Evolutionary conservation across 2,797 vertebrate species (phyloP).

Genomic region (Silurus lanzhouensis): DNA sequence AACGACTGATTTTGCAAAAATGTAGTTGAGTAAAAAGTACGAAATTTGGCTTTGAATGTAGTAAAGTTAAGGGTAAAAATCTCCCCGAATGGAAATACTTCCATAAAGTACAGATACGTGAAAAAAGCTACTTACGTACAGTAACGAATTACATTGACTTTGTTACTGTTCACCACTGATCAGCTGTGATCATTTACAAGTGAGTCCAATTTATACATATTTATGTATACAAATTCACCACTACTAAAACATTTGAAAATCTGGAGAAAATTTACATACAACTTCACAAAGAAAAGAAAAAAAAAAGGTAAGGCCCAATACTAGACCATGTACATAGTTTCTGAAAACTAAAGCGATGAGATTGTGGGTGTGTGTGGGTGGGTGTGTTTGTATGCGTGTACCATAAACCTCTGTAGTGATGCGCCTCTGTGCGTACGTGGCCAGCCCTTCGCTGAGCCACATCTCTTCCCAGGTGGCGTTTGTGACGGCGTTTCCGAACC

Average conservation of each 20-base stretch:
- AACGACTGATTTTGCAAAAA: too few species aligned
- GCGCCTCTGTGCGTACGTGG: conserved; percentile 93
- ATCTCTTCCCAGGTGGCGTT: conserved; percentile 98
- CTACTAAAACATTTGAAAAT: not conserved
- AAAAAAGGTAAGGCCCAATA: not conserved
- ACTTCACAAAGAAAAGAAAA: not conserved
- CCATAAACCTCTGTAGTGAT: conserved; percentile 92
- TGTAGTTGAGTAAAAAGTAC: too few species aligned
- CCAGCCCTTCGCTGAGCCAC: conserved; percentile 96
- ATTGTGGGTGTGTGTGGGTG: not conserved
- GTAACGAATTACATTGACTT: too few species aligned
- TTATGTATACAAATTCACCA: not conserved
- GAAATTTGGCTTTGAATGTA: too few species aligned
- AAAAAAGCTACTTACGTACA: too few species aligned
- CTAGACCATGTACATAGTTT: not conserved
- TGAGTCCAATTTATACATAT: not conserved
- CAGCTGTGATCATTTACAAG: not conserved
- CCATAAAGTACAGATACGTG: too few species aligned
- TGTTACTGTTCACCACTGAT: too few species aligned
- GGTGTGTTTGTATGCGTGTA: conserved; percentile 55
- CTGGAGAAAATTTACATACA: not conserved
- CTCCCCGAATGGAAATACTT: too few species aligned
- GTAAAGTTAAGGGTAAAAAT: too few species aligned
- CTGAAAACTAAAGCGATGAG: not conserved
- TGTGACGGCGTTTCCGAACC: conserved; percentile 96